phyloP scores from a whole-genome alignment of 2,888 invertebrate species.

The Apotomis betuletana region DNA sequence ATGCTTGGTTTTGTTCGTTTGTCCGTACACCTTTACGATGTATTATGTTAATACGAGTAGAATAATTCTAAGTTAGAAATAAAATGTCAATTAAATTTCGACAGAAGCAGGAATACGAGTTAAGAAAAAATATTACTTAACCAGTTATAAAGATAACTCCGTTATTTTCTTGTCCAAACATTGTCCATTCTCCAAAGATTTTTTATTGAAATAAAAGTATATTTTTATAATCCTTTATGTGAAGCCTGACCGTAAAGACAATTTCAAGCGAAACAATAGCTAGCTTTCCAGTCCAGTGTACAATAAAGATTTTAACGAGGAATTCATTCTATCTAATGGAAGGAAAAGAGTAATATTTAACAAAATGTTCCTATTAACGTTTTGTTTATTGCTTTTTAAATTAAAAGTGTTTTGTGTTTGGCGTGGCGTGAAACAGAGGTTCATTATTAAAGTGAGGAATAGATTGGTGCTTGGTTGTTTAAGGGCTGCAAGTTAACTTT shows the following conservation, averaged over 20 bases:
- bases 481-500: too few species aligned
- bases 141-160: background rate
- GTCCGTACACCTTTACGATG: too few species aligned
- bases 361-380: conserved; percentile 48
- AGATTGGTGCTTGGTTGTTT: too few species aligned
- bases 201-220: conserved; percentile 7
- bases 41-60: too few species aligned
- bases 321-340: conserved; percentile 54
- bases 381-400: conserved; percentile 46
- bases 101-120: too few species aligned
- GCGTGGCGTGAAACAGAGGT: conserved; percentile 19
- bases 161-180: background rate
- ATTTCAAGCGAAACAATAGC: conserved; percentile 49
- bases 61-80: too few species aligned
- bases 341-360: conserved; percentile 46
- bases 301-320: conserved; percentile 47
- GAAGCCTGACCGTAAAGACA: conserved; percentile 48
- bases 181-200: background rate
- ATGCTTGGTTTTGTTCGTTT: too few species aligned
- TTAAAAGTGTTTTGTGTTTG: conserved; percentile 43
- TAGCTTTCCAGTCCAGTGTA: conserved; percentile 48
- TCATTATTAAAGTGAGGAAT: conserved; percentile 18
- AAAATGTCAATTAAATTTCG: too few species aligned
- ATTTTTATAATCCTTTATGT: conserved; percentile 41
- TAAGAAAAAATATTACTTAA: too few species aligned